Evolutionary conservation across 2,888 invertebrate genomes (phyloP).

Genomic region (Hyalella azteca): DNA sequence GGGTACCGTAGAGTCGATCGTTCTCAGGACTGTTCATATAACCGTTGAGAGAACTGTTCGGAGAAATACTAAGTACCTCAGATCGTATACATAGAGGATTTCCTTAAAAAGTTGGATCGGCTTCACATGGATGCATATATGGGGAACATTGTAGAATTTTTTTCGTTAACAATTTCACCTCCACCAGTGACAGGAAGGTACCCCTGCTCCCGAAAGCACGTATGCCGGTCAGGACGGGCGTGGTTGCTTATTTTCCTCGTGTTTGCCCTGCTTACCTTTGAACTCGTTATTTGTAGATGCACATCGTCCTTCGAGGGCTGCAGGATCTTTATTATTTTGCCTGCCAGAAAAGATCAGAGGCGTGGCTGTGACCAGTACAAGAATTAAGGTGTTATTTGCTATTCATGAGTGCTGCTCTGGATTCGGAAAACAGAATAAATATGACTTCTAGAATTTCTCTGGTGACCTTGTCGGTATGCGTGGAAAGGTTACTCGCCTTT

Average conservation of each 20-base stretch:
- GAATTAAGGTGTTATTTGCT: background rate
- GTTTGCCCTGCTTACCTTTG: slow-evolving; percentile 32
- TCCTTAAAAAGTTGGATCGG: too few species aligned
- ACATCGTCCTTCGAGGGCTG: slow-evolving; percentile 5
- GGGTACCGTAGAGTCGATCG: too few species aligned
- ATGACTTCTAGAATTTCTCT: background rate
- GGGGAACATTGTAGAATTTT: too few species aligned
- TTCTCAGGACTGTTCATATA: too few species aligned
- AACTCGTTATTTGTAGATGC: background rate
- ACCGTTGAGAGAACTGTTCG: too few species aligned
- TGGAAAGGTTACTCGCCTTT: slow-evolving; percentile 31
- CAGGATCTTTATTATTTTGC: slow-evolving; percentile 8
- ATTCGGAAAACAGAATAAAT: slow-evolving; percentile 12
- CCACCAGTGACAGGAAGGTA: too few species aligned
- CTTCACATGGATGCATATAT: too few species aligned
- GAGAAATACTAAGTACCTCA: too few species aligned
- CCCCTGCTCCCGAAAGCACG: background rate
- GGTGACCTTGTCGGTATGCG: background rate
- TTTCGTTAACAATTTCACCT: too few species aligned
- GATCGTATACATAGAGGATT: too few species aligned
- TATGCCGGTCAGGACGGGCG: background rate
- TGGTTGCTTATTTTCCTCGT: background rate
- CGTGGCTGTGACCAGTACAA: background rate
- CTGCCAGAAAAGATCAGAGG: background rate
- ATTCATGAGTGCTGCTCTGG: background rate